Percentiles rank a stretch among this genome's conserved stretches.
These are phyloP conservation scores for Chirona hameri DNA, from an alignment of 2,888 invertebrate species.

Conservation along the genomic window DNA sequence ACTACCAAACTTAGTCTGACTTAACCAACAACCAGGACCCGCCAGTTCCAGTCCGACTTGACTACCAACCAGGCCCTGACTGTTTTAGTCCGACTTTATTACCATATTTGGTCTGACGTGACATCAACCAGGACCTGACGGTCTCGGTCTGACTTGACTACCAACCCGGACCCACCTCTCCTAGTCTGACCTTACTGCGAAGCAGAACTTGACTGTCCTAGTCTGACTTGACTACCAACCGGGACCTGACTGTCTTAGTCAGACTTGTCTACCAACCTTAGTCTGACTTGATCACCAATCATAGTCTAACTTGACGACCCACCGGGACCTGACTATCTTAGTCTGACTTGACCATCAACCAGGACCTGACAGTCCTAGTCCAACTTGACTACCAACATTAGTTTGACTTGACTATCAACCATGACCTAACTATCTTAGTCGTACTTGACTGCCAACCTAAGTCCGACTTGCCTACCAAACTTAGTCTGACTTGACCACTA, in stretches of 20 bases:
- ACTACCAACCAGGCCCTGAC: not conserved
- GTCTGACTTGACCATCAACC: not conserved
- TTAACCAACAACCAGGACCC: too few species aligned
- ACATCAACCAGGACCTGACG: not conserved
- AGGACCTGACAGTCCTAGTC: not conserved
- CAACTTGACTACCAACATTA: not conserved
- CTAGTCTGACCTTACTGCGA: not conserved
- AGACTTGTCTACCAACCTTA: not conserved
- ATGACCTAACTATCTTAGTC: not conserved
- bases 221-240: too few species aligned
- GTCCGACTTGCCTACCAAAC: not conserved
- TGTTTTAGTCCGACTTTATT: not conserved
- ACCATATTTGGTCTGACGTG: not conserved
- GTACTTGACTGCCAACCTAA: too few species aligned
- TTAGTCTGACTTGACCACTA: not conserved
- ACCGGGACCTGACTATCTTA: not conserved
- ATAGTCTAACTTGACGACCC: not conserved
- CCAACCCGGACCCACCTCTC: too few species aligned
- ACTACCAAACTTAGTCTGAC: not conserved
- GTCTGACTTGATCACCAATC: not conserved
- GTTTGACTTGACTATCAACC: not conserved
- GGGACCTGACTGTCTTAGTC: not conserved
- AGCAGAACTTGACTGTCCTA: too few species aligned
- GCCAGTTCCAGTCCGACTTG: not conserved
- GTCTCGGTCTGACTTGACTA: too few species aligned